These are phyloP conservation scores for Hypothenemus hampei DNA, from an alignment of 1,140 invertebrate genomes.

Conservation along the genomic window DNA sequence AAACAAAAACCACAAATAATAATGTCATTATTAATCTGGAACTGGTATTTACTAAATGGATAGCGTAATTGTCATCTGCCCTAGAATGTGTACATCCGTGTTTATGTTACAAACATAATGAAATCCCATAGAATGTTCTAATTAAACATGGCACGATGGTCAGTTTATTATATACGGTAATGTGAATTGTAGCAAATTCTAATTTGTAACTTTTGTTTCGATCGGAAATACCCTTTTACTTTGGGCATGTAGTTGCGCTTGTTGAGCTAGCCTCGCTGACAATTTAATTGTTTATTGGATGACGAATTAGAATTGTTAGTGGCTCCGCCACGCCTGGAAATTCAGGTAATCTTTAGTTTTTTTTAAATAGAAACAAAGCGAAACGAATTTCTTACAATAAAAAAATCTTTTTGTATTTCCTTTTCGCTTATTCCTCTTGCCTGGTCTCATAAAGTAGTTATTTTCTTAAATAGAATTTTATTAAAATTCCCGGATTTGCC, in stretches of 20 bases:
- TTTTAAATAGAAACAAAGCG: too few species aligned
- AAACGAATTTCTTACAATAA: too few species aligned
- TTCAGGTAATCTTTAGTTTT: too few species aligned
- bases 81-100: slow-evolving; percentile 11
- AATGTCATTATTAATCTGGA: slow-evolving; percentile 10
- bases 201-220: background rate
- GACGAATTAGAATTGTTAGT: background rate
- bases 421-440: too few species aligned
- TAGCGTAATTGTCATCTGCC: slow-evolving; percentile 1
- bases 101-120: slow-evolving; percentile 17
- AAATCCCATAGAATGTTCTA: slow-evolving; percentile 13
- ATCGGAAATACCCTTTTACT: too few species aligned
- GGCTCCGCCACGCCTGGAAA: background rate
- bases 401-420: too few species aligned
- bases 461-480: too few species aligned
- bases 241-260: too few species aligned
- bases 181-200: background rate
- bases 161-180: slow-evolving; percentile 10
- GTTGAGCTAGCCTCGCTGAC: too few species aligned
- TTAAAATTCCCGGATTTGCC: too few species aligned
- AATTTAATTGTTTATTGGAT: background rate
- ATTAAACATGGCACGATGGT: slow-evolving; percentile 9
- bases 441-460: too few species aligned
- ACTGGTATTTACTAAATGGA: slow-evolving; percentile 9
- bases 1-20: too few species aligned